Conservation (phyloP, 2,113 vertebrate genomes). For the Cranoglanis bouderius region DNA sequence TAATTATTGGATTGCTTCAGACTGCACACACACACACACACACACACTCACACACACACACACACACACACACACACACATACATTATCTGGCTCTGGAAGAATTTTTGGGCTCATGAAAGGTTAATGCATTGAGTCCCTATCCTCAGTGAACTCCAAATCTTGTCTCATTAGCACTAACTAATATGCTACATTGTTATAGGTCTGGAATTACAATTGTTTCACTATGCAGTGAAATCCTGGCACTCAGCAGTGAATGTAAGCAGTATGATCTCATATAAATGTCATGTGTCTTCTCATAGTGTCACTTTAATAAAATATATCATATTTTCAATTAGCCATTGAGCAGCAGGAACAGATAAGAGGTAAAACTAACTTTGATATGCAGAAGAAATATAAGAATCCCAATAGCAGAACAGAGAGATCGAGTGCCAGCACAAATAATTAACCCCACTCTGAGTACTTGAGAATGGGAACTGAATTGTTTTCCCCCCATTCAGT, state of each 20-base stretch:
- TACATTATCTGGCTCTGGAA: background rate
- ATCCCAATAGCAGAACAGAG: background rate
- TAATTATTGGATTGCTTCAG: background rate
- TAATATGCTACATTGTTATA: background rate
- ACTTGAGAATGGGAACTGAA: background rate
- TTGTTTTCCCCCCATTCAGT: background rate
- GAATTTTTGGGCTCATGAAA: background rate
- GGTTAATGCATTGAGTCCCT: background rate
- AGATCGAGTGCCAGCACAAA: background rate
- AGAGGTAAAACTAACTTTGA: background rate
- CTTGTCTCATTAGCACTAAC: background rate
- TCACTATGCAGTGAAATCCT: background rate
- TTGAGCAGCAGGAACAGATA: background rate
- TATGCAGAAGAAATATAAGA: background rate
- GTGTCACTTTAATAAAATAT: background rate
- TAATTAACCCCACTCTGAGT: background rate
- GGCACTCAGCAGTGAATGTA: background rate
- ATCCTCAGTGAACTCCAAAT: background rate
- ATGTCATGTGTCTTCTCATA: background rate
- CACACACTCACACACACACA: background rate
- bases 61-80: background rate
- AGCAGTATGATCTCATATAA: background rate
- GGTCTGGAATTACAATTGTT: background rate
- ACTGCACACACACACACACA: background rate
- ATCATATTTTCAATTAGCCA: background rate